Evolutionary conservation across 2,113 vertebrate species (phyloP).

Genomic region (Nycticryphes semicollaris): DNA sequence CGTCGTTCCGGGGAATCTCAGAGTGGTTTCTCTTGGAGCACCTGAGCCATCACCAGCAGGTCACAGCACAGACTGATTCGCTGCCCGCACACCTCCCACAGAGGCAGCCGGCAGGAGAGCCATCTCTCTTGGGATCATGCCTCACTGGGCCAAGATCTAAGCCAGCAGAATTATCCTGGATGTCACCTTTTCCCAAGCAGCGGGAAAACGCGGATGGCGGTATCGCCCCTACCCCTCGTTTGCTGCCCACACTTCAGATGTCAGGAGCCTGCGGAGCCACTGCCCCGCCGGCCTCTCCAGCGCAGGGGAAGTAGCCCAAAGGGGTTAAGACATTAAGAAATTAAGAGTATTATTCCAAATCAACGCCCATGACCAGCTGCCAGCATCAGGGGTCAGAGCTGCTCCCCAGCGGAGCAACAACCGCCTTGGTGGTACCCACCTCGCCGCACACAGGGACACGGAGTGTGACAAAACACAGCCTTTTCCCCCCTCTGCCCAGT

Average conservation of each 20-base stretch:
- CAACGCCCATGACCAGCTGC: neutral
- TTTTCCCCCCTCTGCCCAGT: neutral
- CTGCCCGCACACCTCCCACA: neutral
- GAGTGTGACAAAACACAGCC: neutral
- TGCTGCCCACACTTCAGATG: neutral
- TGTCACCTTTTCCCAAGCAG: neutral
- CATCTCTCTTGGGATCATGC: neutral
- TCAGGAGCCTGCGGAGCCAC: rapidly evolving
- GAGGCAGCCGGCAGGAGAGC: neutral
- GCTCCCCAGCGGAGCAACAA: neutral
- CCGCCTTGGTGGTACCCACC: neutral
- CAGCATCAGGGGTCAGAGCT: neutral
- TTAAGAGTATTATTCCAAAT: neutral
- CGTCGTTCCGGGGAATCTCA: neutral
- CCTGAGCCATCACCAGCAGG: neutral
- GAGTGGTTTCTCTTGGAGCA: neutral
- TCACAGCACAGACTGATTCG: neutral
- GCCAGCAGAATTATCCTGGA: neutral
- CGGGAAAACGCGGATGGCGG: rapidly evolving
- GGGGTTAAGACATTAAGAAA: neutral
- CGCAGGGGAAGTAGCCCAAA: neutral
- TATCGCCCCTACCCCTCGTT: neutral
- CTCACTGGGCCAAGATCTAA: neutral
- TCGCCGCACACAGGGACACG: rapidly evolving
- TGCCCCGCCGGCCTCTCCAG: neutral